Evolutionary conservation across 2,888 invertebrate species (phyloP), one percentile per base, ranked within the genome.

Genomic region (Taphrorychus bicolor): DNA sequence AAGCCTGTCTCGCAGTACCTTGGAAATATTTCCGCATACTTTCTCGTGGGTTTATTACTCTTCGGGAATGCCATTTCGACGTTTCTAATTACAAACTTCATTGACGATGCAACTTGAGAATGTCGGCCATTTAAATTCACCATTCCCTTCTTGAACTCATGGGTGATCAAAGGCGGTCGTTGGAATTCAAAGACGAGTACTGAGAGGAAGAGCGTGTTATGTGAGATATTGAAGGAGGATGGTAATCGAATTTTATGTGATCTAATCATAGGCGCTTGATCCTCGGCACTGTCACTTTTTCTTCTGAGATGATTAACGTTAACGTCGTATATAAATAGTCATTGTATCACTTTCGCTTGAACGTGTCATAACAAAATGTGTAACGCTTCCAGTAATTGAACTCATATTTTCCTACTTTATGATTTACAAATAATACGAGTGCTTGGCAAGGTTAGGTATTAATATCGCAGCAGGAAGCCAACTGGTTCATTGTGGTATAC

Each of bases 41-140:
- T 32, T 32, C 32, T 32, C 32, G 11, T 32, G 11, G 32, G 32
- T 32, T 32, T 32, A 32, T 32, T 32, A 32, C 32, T 32, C 32
- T 11, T 9, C 32, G 32, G 32, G 32, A 32, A 32, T 32, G 32
- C 32, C 32, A 32, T 32, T 32, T 32, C 9, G 32, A 49, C 49
- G 19, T 18, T 19, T 49, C 49, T 18, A 49, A 49, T 49, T 49
- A 49, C 18, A 49, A 49, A 18, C 49, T 18, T 19, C 19, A 49
- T 49, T 49, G 49, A 49, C 16, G 18, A 49, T 19, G 18, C 11
- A 18, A 14, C 18, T 49, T 19, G 19, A 49, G 19, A 49, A 49
- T 49, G 18, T 49, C 49, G 18, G 18, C 18, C 18, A 18, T 49
- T 32, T 32, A 32, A 32, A 32, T 32, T 32, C 11, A 32, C 32